Evolutionary conservation across 2,888 invertebrate genomes (phyloP), one percentile per base, ranked within the genome.

Genomic region (Drosophila kambysellisi): DNA sequence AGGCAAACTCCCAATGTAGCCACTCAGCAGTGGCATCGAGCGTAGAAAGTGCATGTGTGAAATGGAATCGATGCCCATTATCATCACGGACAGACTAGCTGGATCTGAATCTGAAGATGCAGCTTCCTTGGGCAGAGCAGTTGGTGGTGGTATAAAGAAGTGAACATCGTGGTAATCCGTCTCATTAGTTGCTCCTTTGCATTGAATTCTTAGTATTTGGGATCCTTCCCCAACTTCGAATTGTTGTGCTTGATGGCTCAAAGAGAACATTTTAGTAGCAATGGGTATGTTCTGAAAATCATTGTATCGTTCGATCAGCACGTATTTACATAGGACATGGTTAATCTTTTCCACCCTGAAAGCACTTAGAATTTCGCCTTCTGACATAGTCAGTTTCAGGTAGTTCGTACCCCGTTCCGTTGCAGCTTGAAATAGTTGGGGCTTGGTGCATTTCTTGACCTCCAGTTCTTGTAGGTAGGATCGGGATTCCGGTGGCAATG

Each of bases 51-150:
- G 97, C 80, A 97, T 94, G 75, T 97, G 94, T 1, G 98, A 98
- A 35, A 98, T 95, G 0, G 97, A 96, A 91, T 98, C 98, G 43
- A 98, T 93, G 3, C 98, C 98, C 70, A 98, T 93, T 39, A 98
- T 94, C 60, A 98, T 94, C 0, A 98, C 95, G 79, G 96, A 97
- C 60, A 95, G 25, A 0, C n/a, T 39, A 32, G 54, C n/a, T 5
- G 46, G 15, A 3, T 6, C 9, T 8, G 41, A 4, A 3, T 11
- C 29, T 7, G 12, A 12, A 7, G 33, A 0, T 9, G 8, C 8
- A n/a, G 9, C 4, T 4, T 35, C 3, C 15, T 15, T 25, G 4
- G 32, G 3, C 15, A 25, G 33, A 4, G 25, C 1, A 9, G 15
- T 4, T n/a, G 59, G 8, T n/a, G 32, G 6, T 1, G 37, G 29